Percentiles rank a stretch among this genome's conserved stretches.
phyloP scores from a whole-genome alignment of 2,888 invertebrate species.

The Caenorhabditis imperialis region DNA sequence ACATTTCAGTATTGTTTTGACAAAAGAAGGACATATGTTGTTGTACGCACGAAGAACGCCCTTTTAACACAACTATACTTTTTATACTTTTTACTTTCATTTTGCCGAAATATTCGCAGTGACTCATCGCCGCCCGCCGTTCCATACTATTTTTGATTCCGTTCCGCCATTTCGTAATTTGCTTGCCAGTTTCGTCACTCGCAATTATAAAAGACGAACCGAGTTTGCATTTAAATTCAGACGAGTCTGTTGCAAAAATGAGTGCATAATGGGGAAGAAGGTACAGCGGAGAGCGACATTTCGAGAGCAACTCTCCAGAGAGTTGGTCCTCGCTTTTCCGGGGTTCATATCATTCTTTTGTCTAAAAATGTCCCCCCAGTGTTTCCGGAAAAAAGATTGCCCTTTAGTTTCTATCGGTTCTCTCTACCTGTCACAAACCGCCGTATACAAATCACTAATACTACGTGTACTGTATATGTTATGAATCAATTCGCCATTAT shows the following conservation, averaged over 20 bases:
- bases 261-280: constrained; percentile 41
- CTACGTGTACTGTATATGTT: constrained; percentile 36
- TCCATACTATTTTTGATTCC: constrained; percentile 4
- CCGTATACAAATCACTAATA: constrained; percentile 36
- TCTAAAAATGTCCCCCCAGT: constrained; percentile 2
- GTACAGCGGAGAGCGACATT: neutral
- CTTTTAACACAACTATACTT: too few species aligned
- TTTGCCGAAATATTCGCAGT: too few species aligned
- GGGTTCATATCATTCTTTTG: constrained; percentile 12
- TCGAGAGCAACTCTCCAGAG: constrained; percentile 28
- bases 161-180: neutral
- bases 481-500: constrained; percentile 38
- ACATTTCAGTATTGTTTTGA: too few species aligned
- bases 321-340: constrained; percentile 2
- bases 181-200: neutral
- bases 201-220: too few species aligned
- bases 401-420: too few species aligned
- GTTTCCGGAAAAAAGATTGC: neutral
- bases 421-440: constrained; percentile 17
- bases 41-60: too few species aligned
- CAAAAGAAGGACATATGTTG: too few species aligned
- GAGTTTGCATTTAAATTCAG: too few species aligned
- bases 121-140: too few species aligned
- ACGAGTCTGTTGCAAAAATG: constrained; percentile 21
- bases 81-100: too few species aligned